Base-by-base conservation (phyloP, 2,113 vertebrate species). In the Cavia aperea region DNA sequence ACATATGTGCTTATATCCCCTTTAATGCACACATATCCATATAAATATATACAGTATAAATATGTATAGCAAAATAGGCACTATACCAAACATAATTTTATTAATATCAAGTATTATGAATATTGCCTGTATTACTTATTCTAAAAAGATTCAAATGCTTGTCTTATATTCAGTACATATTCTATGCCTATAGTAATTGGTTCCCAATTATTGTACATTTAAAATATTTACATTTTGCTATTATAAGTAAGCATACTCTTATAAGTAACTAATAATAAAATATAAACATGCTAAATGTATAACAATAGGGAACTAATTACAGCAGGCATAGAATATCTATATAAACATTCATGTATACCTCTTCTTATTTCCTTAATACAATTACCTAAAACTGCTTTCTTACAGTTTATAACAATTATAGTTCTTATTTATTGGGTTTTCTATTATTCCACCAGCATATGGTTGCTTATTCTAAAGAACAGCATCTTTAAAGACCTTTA, bases 331-430 rank as follows among this genome's bases (percentile, higher is more conserved):
- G 13, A 5, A 46, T 75, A 75, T 49, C 43, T 75, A 5, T 33
- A 10, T 78, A 94, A 88, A 46, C 90, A 29, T 81, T 85, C 92
- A 3, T 81, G 7, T 21, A 79, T 79, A 54, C 21, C 1, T 78
- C 13, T 46, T 88, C 49, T 93, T 89, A 75, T 63, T 73, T 81
- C 19, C 77, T 86, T 93, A 88, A 63, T n/a, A 39, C 12, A 15
- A 90, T 93, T 94, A 10, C 3, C 73, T 94, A 70, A 92, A 86
- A 79, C 91, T 90, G 9, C 9, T 83, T 95, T 94, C 86, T 87
- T 62, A 81, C 81, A 51, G 92, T 94, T 85, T 89, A 31, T 72
- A 75, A 75, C 29, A 82, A 79, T 65, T 94, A 58, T 58, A 19
- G 7, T n/a, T 75, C 7, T 86, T 89, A 83, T 86, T 79, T 92